A percentile compares a stretch with the other conserved stretches of the same genome.
Conservation (phyloP, 1,140 invertebrate genomes). For the Neelides sp. region DNA sequence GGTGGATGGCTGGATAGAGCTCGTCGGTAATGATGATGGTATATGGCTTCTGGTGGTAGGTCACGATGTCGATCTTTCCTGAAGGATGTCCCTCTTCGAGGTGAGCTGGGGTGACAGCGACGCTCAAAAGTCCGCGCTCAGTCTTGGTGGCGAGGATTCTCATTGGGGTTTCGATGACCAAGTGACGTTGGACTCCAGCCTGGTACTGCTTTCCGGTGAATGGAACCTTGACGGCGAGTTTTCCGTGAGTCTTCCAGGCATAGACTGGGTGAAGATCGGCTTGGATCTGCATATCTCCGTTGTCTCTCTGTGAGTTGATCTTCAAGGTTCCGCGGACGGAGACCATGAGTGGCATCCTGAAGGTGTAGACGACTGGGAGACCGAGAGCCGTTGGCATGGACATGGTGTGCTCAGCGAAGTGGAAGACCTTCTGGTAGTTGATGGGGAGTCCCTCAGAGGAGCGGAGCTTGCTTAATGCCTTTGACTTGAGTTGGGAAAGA, state of each 20-base stretch:
- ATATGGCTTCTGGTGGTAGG: conserved; percentile 27
- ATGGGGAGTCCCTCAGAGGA: conserved; percentile 10
- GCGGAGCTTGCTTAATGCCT: neutral
- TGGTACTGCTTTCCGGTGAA: conserved; percentile 24
- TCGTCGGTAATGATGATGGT: conserved; percentile 27
- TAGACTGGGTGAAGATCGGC: conserved; percentile 25
- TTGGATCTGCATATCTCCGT: conserved; percentile 14
- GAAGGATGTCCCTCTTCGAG: conserved; percentile 10
- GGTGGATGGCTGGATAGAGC: conserved; percentile 21
- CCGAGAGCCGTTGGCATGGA: conserved; percentile 26
- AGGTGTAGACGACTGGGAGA: conserved; percentile 19
- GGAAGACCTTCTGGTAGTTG: conserved; percentile 25
- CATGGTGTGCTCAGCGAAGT: conserved; percentile 17
- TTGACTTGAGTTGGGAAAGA: conserved; percentile 9
- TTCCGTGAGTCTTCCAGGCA: conserved; percentile 22
- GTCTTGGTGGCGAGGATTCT: conserved; percentile 12
- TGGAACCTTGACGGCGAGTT: conserved; percentile 26
- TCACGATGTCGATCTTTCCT: conserved; percentile 21
- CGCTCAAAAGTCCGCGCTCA: conserved; percentile 5
- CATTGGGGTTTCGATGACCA: conserved; percentile 21
- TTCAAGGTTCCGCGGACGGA: conserved; percentile 27
- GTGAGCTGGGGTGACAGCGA: conserved; percentile 27
- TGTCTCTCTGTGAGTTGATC: neutral
- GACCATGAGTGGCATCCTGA: conserved; percentile 18
- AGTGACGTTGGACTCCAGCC: conserved; percentile 23